Percentiles rank a stretch among this genome's conserved stretches.
Evolutionary conservation across 2,113 vertebrate genomes (phyloP).

Genomic region (Pristiophorus japonicus): DNA sequence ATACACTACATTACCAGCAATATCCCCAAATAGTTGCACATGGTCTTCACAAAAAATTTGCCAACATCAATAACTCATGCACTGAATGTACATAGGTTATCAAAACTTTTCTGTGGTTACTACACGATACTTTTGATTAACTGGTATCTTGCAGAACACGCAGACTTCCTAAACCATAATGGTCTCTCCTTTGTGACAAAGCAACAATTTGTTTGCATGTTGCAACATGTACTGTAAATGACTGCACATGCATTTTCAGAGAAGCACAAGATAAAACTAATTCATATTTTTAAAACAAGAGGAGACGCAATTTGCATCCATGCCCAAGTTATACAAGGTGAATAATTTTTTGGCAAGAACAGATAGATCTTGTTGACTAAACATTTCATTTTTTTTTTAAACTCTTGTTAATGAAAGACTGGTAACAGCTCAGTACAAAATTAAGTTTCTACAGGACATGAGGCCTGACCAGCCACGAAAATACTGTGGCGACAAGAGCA

Average conservation of each 20-base stretch:
- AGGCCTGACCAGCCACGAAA: background rate
- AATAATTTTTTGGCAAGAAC: conserved; percentile 9
- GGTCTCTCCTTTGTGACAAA: background rate
- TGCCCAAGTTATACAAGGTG: background rate
- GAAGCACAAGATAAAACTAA: no score
- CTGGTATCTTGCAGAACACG: background rate
- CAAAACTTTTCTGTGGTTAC: no score
- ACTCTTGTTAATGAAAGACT: background rate
- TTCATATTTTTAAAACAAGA: background rate
- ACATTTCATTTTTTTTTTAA: background rate
- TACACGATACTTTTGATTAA: background rate
- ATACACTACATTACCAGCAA: no score
- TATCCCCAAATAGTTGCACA: no score
- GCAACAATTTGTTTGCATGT: background rate
- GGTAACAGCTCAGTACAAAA: background rate
- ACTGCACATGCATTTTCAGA: no score
- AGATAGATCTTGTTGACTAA: background rate
- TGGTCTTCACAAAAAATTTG: no score
- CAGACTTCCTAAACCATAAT: background rate
- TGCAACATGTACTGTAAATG: background rate
- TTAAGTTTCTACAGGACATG: background rate
- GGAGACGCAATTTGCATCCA: background rate
- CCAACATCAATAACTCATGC: no score
- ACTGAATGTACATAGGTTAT: no score
- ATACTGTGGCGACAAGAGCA: no score